phyloP scores from a whole-genome alignment of 2,113 vertebrate genomes.

The Apus apus region DNA sequence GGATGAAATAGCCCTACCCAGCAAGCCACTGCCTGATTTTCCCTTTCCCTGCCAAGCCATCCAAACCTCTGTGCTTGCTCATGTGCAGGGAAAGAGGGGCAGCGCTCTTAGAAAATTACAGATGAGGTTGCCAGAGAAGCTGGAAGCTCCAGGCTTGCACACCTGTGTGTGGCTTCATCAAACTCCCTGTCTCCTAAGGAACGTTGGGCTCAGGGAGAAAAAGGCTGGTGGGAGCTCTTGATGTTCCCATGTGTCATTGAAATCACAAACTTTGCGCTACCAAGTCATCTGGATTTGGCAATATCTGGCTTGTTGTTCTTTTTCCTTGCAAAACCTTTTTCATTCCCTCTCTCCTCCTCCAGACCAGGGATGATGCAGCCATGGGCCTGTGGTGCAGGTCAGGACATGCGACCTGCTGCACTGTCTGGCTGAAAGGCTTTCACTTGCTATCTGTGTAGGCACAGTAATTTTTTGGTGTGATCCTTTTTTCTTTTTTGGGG shows the following conservation, averaged over 20 bases:
- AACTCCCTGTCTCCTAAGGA: rapidly evolving
- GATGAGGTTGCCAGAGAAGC: not conserved
- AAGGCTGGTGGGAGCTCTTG: not conserved
- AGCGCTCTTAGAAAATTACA: not conserved
- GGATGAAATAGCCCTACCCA: not conserved
- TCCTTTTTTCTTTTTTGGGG: not conserved
- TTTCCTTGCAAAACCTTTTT: not conserved
- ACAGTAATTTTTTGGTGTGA: not conserved
- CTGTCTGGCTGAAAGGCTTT: conserved; percentile 9
- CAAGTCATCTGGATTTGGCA: not conserved
- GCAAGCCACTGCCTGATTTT: not conserved
- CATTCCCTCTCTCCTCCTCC: not conserved
- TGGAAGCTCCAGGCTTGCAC: not conserved
- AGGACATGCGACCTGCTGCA: not conserved
- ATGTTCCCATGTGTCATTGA: not conserved
- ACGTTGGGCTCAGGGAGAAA: not conserved
- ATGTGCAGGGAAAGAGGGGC: not conserved
- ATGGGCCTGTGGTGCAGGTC: not conserved
- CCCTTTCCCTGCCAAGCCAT: not conserved
- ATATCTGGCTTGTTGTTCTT: not conserved
- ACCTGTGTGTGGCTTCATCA: rapidly evolving
- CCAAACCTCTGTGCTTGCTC: not conserved
- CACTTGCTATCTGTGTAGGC: not conserved
- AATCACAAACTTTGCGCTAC: not conserved
- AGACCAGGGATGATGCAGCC: not conserved